phyloP scores from a whole-genome alignment of 2,113 vertebrate genomes.

The Eonycteris spelaea region DNA sequence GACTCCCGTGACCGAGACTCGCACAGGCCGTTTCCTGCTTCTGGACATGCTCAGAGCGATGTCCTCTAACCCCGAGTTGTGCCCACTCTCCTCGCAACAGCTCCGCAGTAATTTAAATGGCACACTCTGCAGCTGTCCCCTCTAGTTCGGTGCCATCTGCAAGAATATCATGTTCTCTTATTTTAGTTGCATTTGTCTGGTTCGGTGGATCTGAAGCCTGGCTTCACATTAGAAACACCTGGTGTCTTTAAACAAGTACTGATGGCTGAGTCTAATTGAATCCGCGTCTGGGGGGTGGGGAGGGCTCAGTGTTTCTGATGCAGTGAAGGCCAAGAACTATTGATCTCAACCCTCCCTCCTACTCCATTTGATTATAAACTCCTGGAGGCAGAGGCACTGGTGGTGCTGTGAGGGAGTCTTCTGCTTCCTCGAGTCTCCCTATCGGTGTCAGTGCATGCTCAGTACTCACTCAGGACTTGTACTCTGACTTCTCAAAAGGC shows the following conservation, averaged over 20 bases:
- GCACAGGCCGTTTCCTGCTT: neutral
- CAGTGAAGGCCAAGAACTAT: no score
- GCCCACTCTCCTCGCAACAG: neutral
- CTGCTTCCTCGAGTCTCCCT: neutral
- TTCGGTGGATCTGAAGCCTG: neutral
- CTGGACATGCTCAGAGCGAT: neutral
- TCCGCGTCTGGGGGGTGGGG: neutral
- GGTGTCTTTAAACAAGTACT: neutral
- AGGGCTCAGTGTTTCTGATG: neutral
- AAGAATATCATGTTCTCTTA: neutral
- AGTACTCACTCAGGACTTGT: neutral
- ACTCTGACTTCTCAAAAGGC: neutral
- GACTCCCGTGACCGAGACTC: rapidly evolving
- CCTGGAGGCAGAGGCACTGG: neutral
- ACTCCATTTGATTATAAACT: neutral
- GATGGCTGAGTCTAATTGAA: neutral
- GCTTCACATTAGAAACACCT: neutral
- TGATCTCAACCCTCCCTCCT: neutral
- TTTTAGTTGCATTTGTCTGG: neutral
- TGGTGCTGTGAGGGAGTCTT: neutral
- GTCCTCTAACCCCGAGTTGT: no score
- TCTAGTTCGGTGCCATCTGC: neutral
- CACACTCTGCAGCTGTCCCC: neutral
- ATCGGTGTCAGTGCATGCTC: neutral
- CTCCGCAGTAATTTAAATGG: neutral